These are phyloP conservation scores for Tenthredo livida DNA, from an alignment of 2,888 invertebrate species.

Conservation along the genomic window DNA sequence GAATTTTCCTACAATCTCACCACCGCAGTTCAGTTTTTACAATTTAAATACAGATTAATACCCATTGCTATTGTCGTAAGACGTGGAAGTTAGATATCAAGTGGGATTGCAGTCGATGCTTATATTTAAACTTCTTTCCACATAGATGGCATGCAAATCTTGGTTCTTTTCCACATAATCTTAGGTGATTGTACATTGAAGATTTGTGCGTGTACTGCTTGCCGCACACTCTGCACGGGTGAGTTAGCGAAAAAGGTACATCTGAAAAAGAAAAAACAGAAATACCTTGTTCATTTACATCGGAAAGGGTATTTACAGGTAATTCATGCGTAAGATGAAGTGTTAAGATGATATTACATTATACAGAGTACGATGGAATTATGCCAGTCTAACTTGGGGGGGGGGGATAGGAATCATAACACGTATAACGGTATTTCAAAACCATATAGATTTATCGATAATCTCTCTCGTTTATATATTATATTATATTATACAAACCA, in stretches of 20 bases:
- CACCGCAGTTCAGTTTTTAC: not conserved
- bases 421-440: slow-evolving; percentile 5
- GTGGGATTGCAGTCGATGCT: slow-evolving; percentile 71
- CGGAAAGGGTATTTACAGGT: not conserved
- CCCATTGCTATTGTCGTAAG: slow-evolving; percentile 40
- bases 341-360: slow-evolving; percentile 2
- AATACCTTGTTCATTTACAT: slow-evolving; percentile 28
- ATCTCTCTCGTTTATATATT: not conserved
- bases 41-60: slow-evolving; percentile 28
- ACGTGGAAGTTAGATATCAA: slow-evolving; percentile 66
- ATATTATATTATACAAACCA: slow-evolving; percentile 10
- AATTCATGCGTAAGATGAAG: slow-evolving; percentile 12
- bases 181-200: slow-evolving; percentile 72
- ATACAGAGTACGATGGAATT: not conserved
- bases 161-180: slow-evolving; percentile 74
- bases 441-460: not conserved
- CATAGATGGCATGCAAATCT: slow-evolving; percentile 75
- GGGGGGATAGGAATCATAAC: not conserved
- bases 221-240: slow-evolving; percentile 69
- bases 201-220: slow-evolving; percentile 70
- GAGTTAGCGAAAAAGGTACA: slow-evolving; percentile 44
- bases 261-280: slow-evolving; percentile 58
- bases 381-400: not conserved
- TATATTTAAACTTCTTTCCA: slow-evolving; percentile 73
- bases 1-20: not conserved